Evolutionary conservation across 92 coral and sea anemone genomes (phyloP).

Genomic region (Epizoanthus illoricatus): DNA sequence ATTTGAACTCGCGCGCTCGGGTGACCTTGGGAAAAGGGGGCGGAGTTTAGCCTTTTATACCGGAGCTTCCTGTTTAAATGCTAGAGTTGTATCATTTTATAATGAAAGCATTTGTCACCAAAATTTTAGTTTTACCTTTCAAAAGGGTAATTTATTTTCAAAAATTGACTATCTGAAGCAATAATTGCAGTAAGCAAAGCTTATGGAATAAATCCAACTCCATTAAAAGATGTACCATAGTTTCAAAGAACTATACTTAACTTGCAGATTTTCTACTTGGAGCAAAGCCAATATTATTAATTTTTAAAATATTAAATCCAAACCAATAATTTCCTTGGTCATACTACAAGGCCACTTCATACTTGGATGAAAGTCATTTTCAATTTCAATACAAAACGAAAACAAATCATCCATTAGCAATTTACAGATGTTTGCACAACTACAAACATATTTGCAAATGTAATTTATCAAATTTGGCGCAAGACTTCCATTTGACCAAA

Average conservation of each 20-base stretch:
- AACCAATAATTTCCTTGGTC: neutral
- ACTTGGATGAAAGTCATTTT: neutral
- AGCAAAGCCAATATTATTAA: slow-evolving; percentile 1
- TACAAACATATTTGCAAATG: slow-evolving; percentile 4
- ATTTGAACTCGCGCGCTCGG: no score
- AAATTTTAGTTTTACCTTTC: no score
- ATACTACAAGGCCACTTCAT: neutral
- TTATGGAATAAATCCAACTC: neutral
- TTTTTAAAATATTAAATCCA: slow-evolving; percentile 11
- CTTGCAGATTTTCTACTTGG: neutral
- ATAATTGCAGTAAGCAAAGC: no score
- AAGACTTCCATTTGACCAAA: neutral
- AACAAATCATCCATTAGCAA: neutral
- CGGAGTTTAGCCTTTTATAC: no score
- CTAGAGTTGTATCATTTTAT: no score
- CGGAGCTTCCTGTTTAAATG: no score
- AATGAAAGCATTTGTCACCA: no score
- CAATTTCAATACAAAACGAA: neutral
- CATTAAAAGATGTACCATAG: neutral
- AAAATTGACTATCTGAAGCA: neutral
- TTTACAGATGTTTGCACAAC: neutral
- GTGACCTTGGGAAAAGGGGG: no score
- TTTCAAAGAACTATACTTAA: neutral
- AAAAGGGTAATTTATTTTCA: no score
- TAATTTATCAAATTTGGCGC: no score